These are phyloP conservation scores for Danio kyathit DNA, from an alignment of 2,797 vertebrate species.

Conservation along the genomic window DNA sequence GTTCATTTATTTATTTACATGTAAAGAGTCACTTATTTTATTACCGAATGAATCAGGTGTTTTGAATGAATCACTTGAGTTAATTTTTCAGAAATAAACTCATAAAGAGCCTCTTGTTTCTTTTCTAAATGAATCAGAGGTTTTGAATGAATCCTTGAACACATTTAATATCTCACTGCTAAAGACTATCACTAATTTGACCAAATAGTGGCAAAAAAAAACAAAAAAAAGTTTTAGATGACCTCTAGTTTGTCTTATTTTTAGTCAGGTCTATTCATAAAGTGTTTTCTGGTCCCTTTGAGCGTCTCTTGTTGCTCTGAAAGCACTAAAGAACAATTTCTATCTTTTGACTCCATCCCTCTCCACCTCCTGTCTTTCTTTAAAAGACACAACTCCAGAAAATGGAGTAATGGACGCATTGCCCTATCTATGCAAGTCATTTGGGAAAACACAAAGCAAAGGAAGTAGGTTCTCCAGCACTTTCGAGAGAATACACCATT, in stretches of 20 bases:
- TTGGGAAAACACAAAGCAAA: neutral
- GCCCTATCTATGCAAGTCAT: constrained; percentile 14
- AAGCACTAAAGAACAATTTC: constrained; percentile 15
- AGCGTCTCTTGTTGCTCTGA: constrained; percentile 11
- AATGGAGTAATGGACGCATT: constrained; percentile 28
- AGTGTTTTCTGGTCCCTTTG: constrained; percentile 1
- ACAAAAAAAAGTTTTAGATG: neutral
- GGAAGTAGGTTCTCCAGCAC: neutral
- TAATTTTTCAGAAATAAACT: no score
- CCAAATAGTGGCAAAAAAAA: neutral
- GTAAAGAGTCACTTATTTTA: no score
- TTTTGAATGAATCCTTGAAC: no score
- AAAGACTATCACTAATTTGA: neutral
- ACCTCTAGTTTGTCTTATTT: constrained; percentile 23
- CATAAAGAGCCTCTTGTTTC: no score
- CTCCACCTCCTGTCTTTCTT: constrained; percentile 23
- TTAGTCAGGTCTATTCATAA: constrained; percentile 30
- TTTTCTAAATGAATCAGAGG: no score
- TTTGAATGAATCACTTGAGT: no score
- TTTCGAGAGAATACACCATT: constrained; percentile 1
- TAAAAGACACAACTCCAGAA: constrained; percentile 10
- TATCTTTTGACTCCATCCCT: constrained; percentile 12
- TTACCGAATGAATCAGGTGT: no score
- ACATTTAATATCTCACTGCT: neutral
- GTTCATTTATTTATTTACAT: no score